Percentiles rank a stretch among this genome's conserved stretches.
Evolutionary conservation across 2,113 vertebrate genomes (phyloP).

Genomic region (Erpornis zantholeuca): DNA sequence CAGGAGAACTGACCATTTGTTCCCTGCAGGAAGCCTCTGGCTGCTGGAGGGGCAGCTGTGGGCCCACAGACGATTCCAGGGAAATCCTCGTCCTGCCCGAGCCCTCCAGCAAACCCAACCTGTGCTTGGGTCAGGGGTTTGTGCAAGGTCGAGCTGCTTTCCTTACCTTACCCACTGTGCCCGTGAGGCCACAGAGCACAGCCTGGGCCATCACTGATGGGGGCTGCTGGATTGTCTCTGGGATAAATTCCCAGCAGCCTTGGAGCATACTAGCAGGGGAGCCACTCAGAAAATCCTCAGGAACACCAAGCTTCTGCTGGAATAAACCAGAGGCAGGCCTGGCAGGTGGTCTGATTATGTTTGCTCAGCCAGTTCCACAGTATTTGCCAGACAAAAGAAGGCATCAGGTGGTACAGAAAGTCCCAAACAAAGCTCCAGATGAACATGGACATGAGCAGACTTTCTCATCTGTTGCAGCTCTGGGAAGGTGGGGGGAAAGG

Average conservation of each 20-base stretch:
- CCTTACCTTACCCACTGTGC: not conserved
- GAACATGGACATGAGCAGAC: not conserved
- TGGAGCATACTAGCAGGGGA: not conserved
- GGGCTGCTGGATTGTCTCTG: not conserved
- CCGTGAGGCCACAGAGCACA: not conserved
- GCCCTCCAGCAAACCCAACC: not conserved
- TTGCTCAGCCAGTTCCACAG: slow-evolving; percentile 5
- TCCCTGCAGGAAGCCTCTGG: not conserved
- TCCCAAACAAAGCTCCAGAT: not conserved
- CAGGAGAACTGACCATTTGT: not conserved
- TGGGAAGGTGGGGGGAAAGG: not conserved
- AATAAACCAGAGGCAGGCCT: not conserved
- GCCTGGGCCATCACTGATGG: not conserved
- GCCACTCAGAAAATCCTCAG: not conserved
- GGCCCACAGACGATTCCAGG: not conserved
- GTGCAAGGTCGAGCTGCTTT: not conserved
- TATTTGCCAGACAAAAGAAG: slow-evolving; percentile 24
- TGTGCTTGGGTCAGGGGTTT: not conserved
- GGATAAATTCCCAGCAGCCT: not conserved
- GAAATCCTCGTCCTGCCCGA: not conserved
- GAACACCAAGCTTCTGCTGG: not conserved
- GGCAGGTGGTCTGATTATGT: slow-evolving; percentile 6
- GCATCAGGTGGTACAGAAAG: slow-evolving; percentile 16
- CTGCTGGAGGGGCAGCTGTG: not conserved
- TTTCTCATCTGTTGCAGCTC: not conserved